These are phyloP conservation scores for Hybognathus amarus DNA, from an alignment of 2,797 vertebrate species.

Conservation along the genomic window DNA sequence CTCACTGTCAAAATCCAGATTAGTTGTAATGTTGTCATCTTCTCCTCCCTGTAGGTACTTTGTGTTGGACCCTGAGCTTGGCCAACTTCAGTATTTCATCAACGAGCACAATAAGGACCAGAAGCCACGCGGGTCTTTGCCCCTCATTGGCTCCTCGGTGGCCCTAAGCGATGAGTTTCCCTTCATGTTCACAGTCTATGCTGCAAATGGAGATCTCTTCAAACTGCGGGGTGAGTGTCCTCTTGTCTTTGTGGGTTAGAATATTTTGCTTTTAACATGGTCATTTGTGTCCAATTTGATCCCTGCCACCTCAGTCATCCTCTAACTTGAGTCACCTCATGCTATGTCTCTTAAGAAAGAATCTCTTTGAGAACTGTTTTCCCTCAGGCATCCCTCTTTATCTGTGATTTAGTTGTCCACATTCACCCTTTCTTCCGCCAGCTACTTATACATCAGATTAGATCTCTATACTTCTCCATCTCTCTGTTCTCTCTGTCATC, in stretches of 20 bases:
- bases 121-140: constrained; percentile 85
- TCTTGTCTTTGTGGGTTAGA: not conserved
- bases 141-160: constrained; percentile 86
- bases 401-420: constrained; percentile 34
- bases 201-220: constrained; percentile 85
- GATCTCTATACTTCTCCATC: constrained; percentile 21
- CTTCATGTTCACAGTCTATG: constrained; percentile 87
- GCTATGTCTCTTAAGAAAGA: not conserved
- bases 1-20: not conserved
- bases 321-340: constrained; percentile 2
- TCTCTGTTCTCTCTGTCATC: not conserved
- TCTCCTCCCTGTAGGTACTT: constrained; percentile 81
- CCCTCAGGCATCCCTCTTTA: not conserved
- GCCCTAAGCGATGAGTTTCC: constrained; percentile 84
- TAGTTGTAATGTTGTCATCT: not conserved
- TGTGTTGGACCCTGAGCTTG: constrained; percentile 86
- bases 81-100: constrained; percentile 88
- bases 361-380: constrained; percentile 34
- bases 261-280: not conserved
- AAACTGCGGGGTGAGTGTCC: constrained; percentile 85
- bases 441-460: constrained; percentile 14
- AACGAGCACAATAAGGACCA: constrained; percentile 85
- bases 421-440: constrained; percentile 1
- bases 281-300: not conserved
- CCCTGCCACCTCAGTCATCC: not conserved